Conservation (phyloP, 1,140 invertebrate species). For the Cheumatopsyche charites region DNA sequence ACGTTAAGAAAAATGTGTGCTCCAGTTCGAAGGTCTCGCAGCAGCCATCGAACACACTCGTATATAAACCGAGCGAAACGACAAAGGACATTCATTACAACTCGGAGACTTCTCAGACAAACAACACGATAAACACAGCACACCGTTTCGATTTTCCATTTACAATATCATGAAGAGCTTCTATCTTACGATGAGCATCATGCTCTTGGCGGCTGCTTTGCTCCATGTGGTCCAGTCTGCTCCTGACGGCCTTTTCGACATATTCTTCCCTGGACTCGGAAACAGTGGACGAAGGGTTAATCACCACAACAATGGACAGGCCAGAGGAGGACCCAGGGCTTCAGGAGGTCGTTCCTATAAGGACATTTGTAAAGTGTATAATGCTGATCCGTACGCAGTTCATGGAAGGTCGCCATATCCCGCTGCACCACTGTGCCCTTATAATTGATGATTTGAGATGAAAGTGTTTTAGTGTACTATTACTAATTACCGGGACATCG, state of each 20-base stretch:
- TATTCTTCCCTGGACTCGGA: constrained; percentile 50
- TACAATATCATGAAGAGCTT: too few relatives aligned
- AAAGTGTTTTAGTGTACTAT: background rate
- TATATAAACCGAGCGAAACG: too few relatives aligned
- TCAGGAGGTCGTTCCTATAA: constrained; percentile 54
- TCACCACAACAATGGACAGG: constrained; percentile 49
- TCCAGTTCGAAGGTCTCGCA: too few relatives aligned
- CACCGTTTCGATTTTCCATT: too few relatives aligned
- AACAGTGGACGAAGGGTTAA: constrained; percentile 45
- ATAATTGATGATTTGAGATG: too few relatives aligned
- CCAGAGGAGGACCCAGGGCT: constrained; percentile 51
- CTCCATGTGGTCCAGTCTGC: background rate
- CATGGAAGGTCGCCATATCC: constrained; percentile 45
- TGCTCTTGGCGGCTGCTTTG: background rate
- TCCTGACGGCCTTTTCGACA: constrained; percentile 50
- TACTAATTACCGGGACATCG: background rate
- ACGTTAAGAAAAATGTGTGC: too few relatives aligned
- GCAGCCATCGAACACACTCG: too few relatives aligned
- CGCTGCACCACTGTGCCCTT: constrained; percentile 41
- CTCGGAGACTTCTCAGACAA: too few relatives aligned
- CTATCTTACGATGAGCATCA: too few relatives aligned
- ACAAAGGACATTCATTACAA: too few relatives aligned
- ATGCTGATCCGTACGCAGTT: constrained; percentile 51
- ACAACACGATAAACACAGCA: too few relatives aligned
- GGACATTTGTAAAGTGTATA: constrained; percentile 59